Base-by-base conservation (phyloP, 1,140 invertebrate species). In the Drosophila parabipectinata region DNA sequence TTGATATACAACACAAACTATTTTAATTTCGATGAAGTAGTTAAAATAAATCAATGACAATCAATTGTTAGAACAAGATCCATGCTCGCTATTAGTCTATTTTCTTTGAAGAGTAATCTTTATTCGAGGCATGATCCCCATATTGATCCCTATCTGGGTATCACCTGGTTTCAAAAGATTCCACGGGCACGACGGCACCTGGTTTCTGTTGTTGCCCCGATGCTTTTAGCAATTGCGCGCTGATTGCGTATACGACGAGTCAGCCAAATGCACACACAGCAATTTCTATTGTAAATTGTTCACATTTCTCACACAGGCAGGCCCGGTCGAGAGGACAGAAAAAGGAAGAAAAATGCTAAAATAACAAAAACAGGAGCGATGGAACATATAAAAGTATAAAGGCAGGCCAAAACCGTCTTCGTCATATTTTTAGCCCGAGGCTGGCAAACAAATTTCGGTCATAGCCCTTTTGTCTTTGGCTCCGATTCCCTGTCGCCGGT, bases 211-310 rank as follows among this genome's bases (percentile, higher is more conserved):
- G 41, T 63, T 5, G 41, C 50, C 58, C 59, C 67, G 55, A 81
- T 77, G 82, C 82, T 87, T 87, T 85, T 77, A 87, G 81, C 77
- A 87, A 85, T 85, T 68, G 82, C 61, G 73, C 81, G 64, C 75
- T 85, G 82, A 85, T 85, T 85, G 82, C 82, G 83, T 82, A 88
- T 72, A 82, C 83, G 82, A 55, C 82, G 74, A 77, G 82, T 87
- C 80, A 81, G 79, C 82, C 81, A 88, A 85, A 85, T 88, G 75
- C 83, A 76, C 66, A 87, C 82, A 81, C 79, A 88, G 83, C 84
- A 83, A 87, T 83, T 87, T 79, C 84, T 87, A 82, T 85, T 79
- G 84, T 88, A 87, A 87, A 87, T 87, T 87, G 84, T 88, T 67
- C 76, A 67, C 84, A 87, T 87, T 89, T 89, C 78, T 85, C 78